These are phyloP conservation scores for Plectrocnemia conspersa DNA, from an alignment of 1,140 invertebrate genomes.

Conservation along the genomic window DNA sequence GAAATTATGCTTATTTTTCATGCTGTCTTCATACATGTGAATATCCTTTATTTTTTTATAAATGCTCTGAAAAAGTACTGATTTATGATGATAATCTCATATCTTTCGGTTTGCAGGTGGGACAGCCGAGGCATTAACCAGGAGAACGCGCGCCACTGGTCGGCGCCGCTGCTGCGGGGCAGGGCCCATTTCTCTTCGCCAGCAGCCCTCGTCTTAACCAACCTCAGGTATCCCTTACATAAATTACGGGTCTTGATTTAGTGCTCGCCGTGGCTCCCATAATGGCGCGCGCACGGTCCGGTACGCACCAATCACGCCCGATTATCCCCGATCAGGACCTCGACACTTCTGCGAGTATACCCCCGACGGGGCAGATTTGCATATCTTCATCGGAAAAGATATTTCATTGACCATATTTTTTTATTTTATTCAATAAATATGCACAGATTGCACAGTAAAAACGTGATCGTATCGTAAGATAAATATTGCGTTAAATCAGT, in stretches of 20 bases:
- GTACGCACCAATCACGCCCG: neutral
- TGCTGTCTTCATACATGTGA: too few relatives aligned
- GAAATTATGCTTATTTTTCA: too few relatives aligned
- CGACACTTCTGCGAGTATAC: too few relatives aligned
- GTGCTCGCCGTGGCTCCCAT: neutral
- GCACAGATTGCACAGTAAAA: too few relatives aligned
- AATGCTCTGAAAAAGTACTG: too few relatives aligned
- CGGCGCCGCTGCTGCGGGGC: conserved; percentile 24
- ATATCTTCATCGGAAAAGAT: too few relatives aligned
- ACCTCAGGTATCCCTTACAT: conserved; percentile 22
- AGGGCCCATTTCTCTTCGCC: conserved; percentile 31
- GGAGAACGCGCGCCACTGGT: conserved; percentile 30
- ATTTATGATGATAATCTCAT: conserved; percentile 7
- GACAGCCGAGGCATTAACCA: conserved; percentile 23
- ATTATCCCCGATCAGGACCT: conserved; percentile 11
- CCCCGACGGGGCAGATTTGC: too few relatives aligned
- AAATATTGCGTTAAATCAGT: too few relatives aligned
- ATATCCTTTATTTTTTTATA: too few relatives aligned
- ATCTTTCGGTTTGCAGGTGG: conserved; percentile 30
- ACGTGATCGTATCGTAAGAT: too few relatives aligned
- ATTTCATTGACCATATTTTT: too few relatives aligned
- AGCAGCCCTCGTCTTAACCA: conserved; percentile 24
- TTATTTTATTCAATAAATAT: too few relatives aligned
- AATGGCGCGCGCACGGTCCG: neutral
- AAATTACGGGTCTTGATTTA: conserved; percentile 14